Evolutionary conservation across 2,113 vertebrate genomes (phyloP).

Genomic region (Larimichthys crocea): DNA sequence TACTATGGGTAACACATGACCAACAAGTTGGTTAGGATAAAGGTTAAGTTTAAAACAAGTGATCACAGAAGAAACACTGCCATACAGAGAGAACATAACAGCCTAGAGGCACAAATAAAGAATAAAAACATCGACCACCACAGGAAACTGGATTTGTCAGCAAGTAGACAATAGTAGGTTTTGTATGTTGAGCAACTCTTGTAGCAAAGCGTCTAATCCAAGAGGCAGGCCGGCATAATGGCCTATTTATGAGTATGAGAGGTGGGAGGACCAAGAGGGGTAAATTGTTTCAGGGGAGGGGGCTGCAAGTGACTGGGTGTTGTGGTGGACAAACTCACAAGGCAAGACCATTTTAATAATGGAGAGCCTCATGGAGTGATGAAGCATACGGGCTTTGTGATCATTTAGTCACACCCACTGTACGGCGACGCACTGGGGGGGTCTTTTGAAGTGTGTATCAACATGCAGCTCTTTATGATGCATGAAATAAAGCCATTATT

Average conservation of each 20-base stretch:
- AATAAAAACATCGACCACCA: conserved; percentile 38
- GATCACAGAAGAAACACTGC: conserved; percentile 4
- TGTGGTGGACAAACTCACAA: conserved; percentile 44
- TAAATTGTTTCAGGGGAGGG: conserved; percentile 62
- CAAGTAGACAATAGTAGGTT: conserved; percentile 66
- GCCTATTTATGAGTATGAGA: conserved; percentile 73
- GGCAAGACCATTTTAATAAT: conserved; percentile 40
- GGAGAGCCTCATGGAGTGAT: neutral
- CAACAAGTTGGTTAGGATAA: neutral
- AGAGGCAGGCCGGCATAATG: conserved; percentile 69
- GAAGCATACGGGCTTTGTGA: conserved; percentile 32
- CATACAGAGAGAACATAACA: neutral
- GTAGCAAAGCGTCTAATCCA: conserved; percentile 73
- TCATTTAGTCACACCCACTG: conserved; percentile 23
- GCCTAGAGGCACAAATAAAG: conserved; percentile 24
- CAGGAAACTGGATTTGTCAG: conserved; percentile 62
- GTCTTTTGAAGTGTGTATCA: conserved; percentile 14
- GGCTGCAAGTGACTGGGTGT: conserved; percentile 40
- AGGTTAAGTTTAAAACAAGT: conserved; percentile 37
- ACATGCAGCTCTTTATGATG: conserved; percentile 43
- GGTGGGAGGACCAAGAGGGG: conserved; percentile 68
- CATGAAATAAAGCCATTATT: conserved; percentile 54
- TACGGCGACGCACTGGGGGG: neutral
- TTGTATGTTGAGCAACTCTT: conserved; percentile 71
- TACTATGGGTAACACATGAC: neutral